Conservation (phyloP, 2,888 invertebrate species). For the Habrosyne pyritoides region DNA sequence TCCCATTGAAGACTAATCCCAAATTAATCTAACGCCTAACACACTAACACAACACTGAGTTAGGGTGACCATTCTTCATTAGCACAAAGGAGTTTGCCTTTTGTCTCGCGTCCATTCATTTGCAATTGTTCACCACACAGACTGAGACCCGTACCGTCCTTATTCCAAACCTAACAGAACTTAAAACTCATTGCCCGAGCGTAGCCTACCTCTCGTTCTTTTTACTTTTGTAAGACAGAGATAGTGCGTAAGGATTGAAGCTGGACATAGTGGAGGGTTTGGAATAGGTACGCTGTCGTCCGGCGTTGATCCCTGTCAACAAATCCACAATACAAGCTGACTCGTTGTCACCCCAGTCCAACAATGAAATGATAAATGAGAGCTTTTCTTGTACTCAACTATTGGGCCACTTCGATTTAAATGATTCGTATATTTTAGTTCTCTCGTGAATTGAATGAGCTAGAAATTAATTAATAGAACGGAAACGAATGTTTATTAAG, state of each 20-base stretch:
- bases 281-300: constrained; percentile 63
- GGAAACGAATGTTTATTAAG: no score
- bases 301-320: constrained; percentile 78
- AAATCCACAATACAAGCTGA: constrained; percentile 77
- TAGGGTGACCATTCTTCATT: constrained; percentile 81
- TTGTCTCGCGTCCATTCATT: constrained; percentile 78
- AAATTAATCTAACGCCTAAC: constrained; percentile 74
- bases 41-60: constrained; percentile 64
- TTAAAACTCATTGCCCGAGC: constrained; percentile 1
- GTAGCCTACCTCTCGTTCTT: not conserved
- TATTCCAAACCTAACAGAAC: constrained; percentile 44
- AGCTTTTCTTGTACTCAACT: constrained; percentile 66
- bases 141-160: constrained; percentile 44
- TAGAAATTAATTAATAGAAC: no score
- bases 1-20: constrained; percentile 35
- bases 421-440: constrained; percentile 12
- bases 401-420: constrained; percentile 46
- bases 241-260: not conserved
- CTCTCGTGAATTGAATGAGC: not conserved
- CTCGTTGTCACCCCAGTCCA: constrained; percentile 70
- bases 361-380: constrained; percentile 80
- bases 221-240: constrained; percentile 14
- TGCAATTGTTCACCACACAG: constrained; percentile 74
- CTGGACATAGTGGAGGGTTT: constrained; percentile 15
- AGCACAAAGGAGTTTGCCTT: constrained; percentile 76